phyloP scores from a whole-genome alignment of 1,140 invertebrate genomes.

The Tyrophagus putrescentiae region DNA sequence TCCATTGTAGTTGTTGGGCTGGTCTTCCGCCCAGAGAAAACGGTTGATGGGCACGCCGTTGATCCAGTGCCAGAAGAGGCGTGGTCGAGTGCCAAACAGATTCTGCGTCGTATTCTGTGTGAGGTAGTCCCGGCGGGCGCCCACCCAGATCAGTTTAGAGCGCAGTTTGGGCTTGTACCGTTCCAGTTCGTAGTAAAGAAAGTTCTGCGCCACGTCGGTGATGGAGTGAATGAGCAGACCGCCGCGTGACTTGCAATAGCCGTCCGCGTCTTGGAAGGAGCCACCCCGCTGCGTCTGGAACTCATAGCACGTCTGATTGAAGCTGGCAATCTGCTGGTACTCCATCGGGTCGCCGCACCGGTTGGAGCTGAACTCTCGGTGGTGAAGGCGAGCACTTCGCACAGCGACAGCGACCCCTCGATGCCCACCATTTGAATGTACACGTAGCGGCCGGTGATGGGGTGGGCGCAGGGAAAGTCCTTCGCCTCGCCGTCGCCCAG shows the following conservation, averaged over 20 bases:
- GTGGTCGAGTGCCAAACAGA: constrained; percentile 15
- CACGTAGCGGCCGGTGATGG: constrained; percentile 66
- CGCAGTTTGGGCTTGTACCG: constrained; percentile 56
- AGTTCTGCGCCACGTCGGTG: constrained; percentile 46
- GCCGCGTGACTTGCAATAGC: constrained; percentile 44
- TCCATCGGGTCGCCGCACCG: constrained; percentile 24
- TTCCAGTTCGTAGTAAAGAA: constrained; percentile 59
- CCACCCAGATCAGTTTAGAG: constrained; percentile 69
- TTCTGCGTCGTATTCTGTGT: constrained; percentile 12
- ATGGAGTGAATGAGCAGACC: constrained; percentile 65
- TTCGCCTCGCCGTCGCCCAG: constrained; percentile 75
- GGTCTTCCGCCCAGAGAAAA: constrained; percentile 71
- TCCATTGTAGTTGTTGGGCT: constrained; percentile 87
- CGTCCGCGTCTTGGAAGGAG: constrained; percentile 58
- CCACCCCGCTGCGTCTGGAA: constrained; percentile 49
- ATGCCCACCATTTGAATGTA: constrained; percentile 75
- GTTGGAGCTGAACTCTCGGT: constrained; percentile 40
- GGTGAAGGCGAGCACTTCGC: constrained; percentile 79
- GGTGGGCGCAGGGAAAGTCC: constrained; percentile 67
- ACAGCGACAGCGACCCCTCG: constrained; percentile 69
- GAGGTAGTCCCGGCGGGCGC: constrained; percentile 56
- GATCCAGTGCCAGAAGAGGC: constrained; percentile 22
- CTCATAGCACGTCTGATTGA: constrained; percentile 62
- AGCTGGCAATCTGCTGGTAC: constrained; percentile 34
- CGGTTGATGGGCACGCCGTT: constrained; percentile 18